Evolutionary conservation across 1,140 invertebrate genomes (phyloP), one percentile per base, ranked within the genome.

Genomic region (Tribolium madens): DNA sequence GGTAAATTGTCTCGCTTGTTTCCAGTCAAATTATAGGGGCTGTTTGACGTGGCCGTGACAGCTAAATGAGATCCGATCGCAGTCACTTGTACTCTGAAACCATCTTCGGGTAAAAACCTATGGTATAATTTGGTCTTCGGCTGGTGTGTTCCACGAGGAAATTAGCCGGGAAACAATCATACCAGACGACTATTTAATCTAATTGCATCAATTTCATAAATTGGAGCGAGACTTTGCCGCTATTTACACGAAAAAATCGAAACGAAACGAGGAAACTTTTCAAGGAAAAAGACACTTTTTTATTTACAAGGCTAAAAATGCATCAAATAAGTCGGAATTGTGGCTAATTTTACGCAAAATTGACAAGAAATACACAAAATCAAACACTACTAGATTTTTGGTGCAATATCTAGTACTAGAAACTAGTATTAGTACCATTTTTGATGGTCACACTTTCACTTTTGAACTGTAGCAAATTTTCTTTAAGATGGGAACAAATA

Each of bases 11-110:
- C 77, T 64, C 47, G 77, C 50, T 72, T 71, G 64, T 78, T 78
- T 75, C 36, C 64, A 71, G 73, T 75, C 47, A 81, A 81, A 81
- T 81, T 81, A 81, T 80, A 81, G 73, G 80, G 80, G 80, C 76
- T 74, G 46, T 75, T 79, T 81, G 80, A 81, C 73, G 77, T 79
- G 78, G 71, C 78, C 73, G 75, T 81, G 80, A 81, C 80, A 80
- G 80, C 57, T 71, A 81, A 81, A 80, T 80, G 79, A 78, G 78
- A 72, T 76, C 74, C 17, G 75, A 72, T 75, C 75, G 70, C 64
- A 71, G 73, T 21, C 21, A 26, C 3, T 26, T 26, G 21, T 26
- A 26, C 18, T 1, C 21, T 26, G 21, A 26, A 26, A 74, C 78
- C 71, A 77, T 60, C 53, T 36, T 64, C 36, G 36, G n/a, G 68